Evolutionary conservation across 37 sponge, comb jelly and placozoan species (phyloP).

Genomic region (Oopsacas minuta): DNA sequence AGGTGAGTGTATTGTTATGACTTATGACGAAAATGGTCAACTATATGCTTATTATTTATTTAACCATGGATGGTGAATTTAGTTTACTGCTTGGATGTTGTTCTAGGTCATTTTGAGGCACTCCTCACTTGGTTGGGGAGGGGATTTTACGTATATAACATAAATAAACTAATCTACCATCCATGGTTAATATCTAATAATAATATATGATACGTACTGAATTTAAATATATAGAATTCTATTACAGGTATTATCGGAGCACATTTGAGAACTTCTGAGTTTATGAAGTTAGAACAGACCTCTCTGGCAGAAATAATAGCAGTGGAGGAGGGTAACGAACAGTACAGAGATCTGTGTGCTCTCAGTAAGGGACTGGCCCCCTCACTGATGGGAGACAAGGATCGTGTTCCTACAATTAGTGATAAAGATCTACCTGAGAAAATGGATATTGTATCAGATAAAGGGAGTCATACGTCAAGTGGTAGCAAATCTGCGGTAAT

Average conservation of each 20-base stretch:
- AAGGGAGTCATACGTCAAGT: neutral
- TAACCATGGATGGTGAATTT: no score
- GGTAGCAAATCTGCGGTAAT: no score
- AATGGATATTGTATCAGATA: neutral
- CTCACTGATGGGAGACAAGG: neutral
- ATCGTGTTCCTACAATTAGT: neutral
- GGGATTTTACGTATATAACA: no score
- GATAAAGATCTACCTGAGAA: neutral
- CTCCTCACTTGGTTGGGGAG: no score
- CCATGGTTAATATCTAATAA: no score
- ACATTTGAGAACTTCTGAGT: constrained; percentile 36
- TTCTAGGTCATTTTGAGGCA: no score
- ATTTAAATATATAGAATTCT: neutral
- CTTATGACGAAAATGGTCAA: no score
- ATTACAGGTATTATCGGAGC: constrained; percentile 32
- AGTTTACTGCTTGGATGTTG: no score
- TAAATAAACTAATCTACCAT: neutral
- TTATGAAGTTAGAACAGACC: constrained; percentile 61
- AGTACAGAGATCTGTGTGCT: neutral
- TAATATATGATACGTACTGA: neutral
- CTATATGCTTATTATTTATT: neutral
- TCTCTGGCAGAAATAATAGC: constrained; percentile 52
- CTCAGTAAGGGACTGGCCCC: neutral
- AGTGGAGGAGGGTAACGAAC: constrained; percentile 42
- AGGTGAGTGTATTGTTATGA: no score